Evolutionary conservation across 2,113 vertebrate species (phyloP).

Genomic region (human): GRCh38 chr12:41550501-41551000

Average conservation of each 20-base stretch:
- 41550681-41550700: background rate
- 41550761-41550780: constrained; percentile 46
- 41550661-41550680: background rate
- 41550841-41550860: constrained; percentile 31
- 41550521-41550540: constrained; percentile 30
- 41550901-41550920: background rate
- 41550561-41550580: background rate
- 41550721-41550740: background rate
- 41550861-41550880: constrained; percentile 7
- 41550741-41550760: constrained; percentile 1
- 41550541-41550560: constrained; percentile 52
- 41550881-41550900: background rate
- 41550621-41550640: background rate
- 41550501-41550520: constrained; percentile 65
- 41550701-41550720: background rate
- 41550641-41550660: background rate
- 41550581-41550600: background rate
- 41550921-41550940: background rate
- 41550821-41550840: background rate
- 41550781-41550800: constrained; percentile 21
- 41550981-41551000: background rate
- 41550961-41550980: background rate
- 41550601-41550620: background rate
- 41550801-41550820: background rate
- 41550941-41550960: background rate